phyloP scores from a whole-genome alignment of 2,888 invertebrate genomes.

The Eubasilissa splendida region DNA sequence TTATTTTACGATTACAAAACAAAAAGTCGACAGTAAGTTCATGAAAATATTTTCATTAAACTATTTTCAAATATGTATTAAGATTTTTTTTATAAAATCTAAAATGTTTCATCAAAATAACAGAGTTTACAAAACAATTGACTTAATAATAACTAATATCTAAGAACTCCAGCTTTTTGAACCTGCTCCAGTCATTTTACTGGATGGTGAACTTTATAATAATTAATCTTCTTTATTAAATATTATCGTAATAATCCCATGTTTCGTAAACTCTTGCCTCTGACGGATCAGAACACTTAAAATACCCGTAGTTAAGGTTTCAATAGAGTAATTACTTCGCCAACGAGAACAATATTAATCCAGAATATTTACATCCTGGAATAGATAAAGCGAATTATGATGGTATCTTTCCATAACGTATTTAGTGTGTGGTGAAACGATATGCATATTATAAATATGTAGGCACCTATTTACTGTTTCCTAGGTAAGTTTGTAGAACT shows the following conservation, averaged over 20 bases:
- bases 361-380: not conserved
- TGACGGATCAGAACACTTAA: conserved; percentile 35
- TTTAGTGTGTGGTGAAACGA: not conserved
- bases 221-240: conserved; percentile 11
- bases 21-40: too few species aligned
- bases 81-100: too few species aligned
- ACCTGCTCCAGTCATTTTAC: not conserved
- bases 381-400: conserved; percentile 4
- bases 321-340: conserved; percentile 38
- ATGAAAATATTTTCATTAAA: too few species aligned
- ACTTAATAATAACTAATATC: too few species aligned
- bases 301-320: conserved; percentile 31
- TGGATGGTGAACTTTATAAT: not conserved
- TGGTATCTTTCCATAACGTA: not conserved
- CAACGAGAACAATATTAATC: conserved; percentile 15
- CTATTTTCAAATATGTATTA: too few species aligned
- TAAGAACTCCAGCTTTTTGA: not conserved
- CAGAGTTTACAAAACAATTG: too few species aligned
- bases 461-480: too few species aligned
- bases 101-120: too few species aligned
- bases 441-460: too few species aligned
- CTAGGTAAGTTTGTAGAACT: too few species aligned
- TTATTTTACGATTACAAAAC: too few species aligned
- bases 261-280: conserved; percentile 18
- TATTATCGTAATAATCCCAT: conserved; percentile 3